Base-by-base conservation (phyloP, 2,113 vertebrate species). In the Antigone vipio region DNA sequence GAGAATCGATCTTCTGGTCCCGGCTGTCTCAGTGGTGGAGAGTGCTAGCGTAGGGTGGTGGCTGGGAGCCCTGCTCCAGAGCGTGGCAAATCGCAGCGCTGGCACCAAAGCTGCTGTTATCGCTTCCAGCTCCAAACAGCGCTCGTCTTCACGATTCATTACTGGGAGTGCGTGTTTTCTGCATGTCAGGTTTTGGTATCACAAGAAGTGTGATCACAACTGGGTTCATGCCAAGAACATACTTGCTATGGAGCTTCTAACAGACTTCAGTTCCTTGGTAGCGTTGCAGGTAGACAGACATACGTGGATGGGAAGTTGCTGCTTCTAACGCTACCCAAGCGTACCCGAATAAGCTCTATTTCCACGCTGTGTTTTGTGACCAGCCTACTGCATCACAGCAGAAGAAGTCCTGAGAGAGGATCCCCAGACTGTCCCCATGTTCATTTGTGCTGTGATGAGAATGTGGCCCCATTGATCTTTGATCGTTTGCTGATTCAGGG, bases 141-240 rank as follows among this genome's bases (percentile, higher is more conserved):
- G 96, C 78, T 95, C 32, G 1, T 95, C 86, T 89, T 81, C 2
- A 4, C 0, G 5, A 69, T 67, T 95, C 81, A 18, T 85, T 92
- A 77, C 74, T 35, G 26, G 58, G 76, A 91, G n/a, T 52, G 59
- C 9, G 3, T 15, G 34, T 89, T 95, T 95, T 95, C 92, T 94
- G 94, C 71, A 73, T 79, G 89, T 97, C 96, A 91, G 59, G 71
- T 93, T 96, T 95, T 73, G 88, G n/a, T 93, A 91, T 71, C 67
- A 30, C 50, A 66, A 71, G 86, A 94, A 91, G 77, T 73, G 84
- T 95, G 93, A 96, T 95, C 84, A 55, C 86, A 89, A 6, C 66
- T 97, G 92, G 87, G 89, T 93, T 92, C 23, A 40, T 27, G 93
- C 92, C 95, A 95, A 73, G 32, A 59, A 73, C 42, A 27, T 72